These are phyloP conservation scores for Scatophagus argus DNA, from an alignment of 2,113 vertebrate species.

Conservation along the genomic window DNA sequence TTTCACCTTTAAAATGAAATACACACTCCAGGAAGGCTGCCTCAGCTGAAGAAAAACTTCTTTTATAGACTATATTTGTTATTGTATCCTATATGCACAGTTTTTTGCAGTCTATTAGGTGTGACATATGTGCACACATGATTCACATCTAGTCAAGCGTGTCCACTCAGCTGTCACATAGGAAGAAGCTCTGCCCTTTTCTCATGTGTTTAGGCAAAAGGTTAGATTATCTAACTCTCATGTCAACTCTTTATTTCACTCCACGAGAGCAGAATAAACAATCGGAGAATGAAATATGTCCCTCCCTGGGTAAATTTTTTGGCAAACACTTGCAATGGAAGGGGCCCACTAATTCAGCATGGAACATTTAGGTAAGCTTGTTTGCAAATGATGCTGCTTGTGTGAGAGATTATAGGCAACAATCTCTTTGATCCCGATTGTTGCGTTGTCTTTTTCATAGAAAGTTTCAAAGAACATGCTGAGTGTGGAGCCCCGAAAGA, in stretches of 20 bases:
- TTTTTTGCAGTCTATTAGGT: slow-evolving; percentile 28
- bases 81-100: slow-evolving; percentile 17
- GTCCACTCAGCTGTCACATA: slow-evolving; percentile 34
- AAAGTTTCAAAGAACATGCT: background rate
- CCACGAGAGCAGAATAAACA: background rate
- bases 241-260: slow-evolving; percentile 19
- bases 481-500: background rate
- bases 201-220: slow-evolving; percentile 25
- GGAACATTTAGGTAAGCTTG: background rate
- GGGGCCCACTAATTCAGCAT: background rate
- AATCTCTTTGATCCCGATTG: background rate
- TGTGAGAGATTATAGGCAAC: background rate
- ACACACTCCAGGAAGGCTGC: slow-evolving; percentile 23
- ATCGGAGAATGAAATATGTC: background rate
- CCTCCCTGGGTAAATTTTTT: background rate
- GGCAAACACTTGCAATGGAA: background rate
- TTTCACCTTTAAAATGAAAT: slow-evolving; percentile 29
- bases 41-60: slow-evolving; percentile 33
- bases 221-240: slow-evolving; percentile 28
- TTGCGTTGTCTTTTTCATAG: background rate
- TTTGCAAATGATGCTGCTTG: slow-evolving; percentile 9
- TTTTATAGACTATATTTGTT: slow-evolving; percentile 37
- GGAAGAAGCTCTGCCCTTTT: slow-evolving; percentile 33
- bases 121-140: slow-evolving; percentile 43
- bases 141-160: slow-evolving; percentile 41